These are phyloP conservation scores for Nephrotoma guestfalica DNA, from an alignment of 2,888 invertebrate genomes.

Conservation along the genomic window DNA sequence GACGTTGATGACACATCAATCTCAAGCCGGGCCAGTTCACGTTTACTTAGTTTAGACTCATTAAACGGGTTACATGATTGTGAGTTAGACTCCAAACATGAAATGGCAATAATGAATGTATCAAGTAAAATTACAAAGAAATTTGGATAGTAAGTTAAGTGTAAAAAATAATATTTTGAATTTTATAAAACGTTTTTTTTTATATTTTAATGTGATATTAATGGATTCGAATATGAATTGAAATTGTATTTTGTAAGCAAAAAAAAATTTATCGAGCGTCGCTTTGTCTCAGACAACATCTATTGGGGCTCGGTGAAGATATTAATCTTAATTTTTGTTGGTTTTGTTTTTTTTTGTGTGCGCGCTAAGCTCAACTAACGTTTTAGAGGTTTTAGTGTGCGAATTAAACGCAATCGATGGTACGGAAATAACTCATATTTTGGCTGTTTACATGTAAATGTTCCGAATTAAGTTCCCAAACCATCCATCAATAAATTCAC, in stretches of 20 bases:
- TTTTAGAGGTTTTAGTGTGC: not conserved
- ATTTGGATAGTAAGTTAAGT: slow-evolving; percentile 21
- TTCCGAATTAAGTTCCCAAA: not conserved
- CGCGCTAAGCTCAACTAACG: not conserved
- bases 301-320: not conserved
- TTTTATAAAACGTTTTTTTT: not conserved
- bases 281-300: not conserved
- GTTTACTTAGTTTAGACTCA: slow-evolving; percentile 65
- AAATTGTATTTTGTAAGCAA: not conserved
- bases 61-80: slow-evolving; percentile 66
- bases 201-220: not conserved
- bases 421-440: not conserved
- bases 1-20: slow-evolving; percentile 60
- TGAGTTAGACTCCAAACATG: slow-evolving; percentile 35
- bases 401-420: not conserved
- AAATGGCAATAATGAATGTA: slow-evolving; percentile 33
- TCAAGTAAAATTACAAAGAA: slow-evolving; percentile 33
- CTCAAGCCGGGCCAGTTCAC: slow-evolving; percentile 70
- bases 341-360: not conserved
- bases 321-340: not conserved
- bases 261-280: not conserved
- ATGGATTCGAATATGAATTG: not conserved
- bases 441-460: not conserved
- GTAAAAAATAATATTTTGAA: not conserved
- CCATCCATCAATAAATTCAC: not conserved